Evolutionary conservation across 2,888 invertebrate genomes (phyloP), one percentile per base, ranked within the genome.

Genomic region (Achlya flavicornis): DNA sequence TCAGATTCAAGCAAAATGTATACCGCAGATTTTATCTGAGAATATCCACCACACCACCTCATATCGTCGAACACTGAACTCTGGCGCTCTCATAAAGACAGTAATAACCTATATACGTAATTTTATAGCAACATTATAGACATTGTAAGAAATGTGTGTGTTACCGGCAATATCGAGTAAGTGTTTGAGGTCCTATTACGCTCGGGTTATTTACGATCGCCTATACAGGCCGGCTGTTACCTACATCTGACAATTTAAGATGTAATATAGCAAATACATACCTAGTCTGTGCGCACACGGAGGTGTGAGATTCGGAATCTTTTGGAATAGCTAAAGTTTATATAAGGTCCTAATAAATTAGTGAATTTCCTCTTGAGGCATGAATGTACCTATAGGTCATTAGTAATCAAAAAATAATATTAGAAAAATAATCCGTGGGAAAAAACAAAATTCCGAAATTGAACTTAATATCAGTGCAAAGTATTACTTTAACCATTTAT

Each of bases 71-170:
- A 3, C 8, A 48, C 16, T 4, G 4, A 48, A 48, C 7, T 48
- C 16, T 48, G 5, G n/a, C 16, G 3, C 12, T 48, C 16, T 16
- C 48, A 16, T 48, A 48, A 48, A 48, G 48, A 46, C 11, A 16
- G 48, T 48, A 16, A 14, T 46, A 16, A 48, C n/a, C 16, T 16
- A 48, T 48, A 16, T 19, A 53, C 16, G 16, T 19, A 19, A 19
- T 10, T 53, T n/a, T 19, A 19, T 19, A 19, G 16, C 19, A 19
- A 53, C 43, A 43, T 19, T 19, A 59, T 43, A 19, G 60, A 16
- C 60, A 60, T 41, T 60, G 60, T 60, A 43, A 41, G 41, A 43
- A 60, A 60, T 26, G 60, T 41, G 43, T 60, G 60, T 26, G 60
- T 60, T 60, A 41, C 60, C n/a, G 11, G 41, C 60, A 60, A 60